Base-by-base conservation (phyloP, 2,113 vertebrate species). In the Hystrix cristata region DNA sequence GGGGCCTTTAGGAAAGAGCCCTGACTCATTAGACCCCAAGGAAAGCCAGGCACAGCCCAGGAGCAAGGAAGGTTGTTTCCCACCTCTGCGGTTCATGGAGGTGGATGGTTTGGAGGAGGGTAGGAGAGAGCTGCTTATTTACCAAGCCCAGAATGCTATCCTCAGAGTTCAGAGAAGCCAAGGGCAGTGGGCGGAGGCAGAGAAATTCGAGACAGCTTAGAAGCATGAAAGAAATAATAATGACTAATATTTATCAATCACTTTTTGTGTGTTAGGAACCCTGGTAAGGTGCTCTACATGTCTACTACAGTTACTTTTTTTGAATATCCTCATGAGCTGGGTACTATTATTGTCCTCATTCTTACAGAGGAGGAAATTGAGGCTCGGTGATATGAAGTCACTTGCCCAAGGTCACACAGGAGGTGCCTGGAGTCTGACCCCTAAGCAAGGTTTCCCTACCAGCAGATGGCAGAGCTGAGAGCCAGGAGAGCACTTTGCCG, bases 181-280 rank as follows among this genome's bases (percentile, higher is more conserved):
- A 65, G 8, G 34, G 12, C 19, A 80, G 46, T 55, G 69, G 87
- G 86, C 65, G 7, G 57, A 53, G 57, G 25, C 60, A 71, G 60
- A 48, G 14, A 69, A 90, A 79, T 59, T 25, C 57, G 10, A 79
- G 7, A 43, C 7, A 38, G 0, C 19, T 67, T 83, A 15, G 29
- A 92, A 93, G 34, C 55, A 62, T 71, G 79, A 93, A 87, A 82
- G 67, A 91, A 55, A 90, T 38, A 83, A 27, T 43, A 48, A 46
- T 51, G 27, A 51, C 29, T 55, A 31, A n/a, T 78, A 71, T 31
- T 64, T 64, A 59, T 6, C 19, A 48, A 31, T 62, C 27, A 69
- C 51, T 6, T 83, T 19, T 15, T 53, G 29, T 84, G 67, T 48
- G 6, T 91, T 76, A 67, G 72, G 83, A 91, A 38, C 43, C 9